Evolutionary conservation across 23 tunicate genomes (phyloP), one percentile per base, ranked within the genome.

Genomic region (Halocynthia roretzi): DNA sequence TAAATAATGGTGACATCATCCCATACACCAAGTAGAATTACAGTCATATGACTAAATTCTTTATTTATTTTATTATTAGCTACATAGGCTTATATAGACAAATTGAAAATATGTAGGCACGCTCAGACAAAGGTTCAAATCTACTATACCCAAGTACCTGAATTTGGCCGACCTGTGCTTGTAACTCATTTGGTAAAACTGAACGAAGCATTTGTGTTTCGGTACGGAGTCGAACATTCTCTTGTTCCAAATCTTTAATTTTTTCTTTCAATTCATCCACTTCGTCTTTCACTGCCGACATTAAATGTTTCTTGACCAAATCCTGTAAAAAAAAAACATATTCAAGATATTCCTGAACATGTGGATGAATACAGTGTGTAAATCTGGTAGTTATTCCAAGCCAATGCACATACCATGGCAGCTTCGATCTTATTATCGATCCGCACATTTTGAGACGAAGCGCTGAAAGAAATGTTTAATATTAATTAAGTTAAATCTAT

Each of bases 401-500:
- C 10, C 17, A 56, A 17, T 10, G 31, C 44, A n/a, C 93, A 53
- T 52, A 88, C 95, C 95, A 88, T 88, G 8, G 95, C 95, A 51
- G 95, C 87, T 79, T 83, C 95, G 10, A 88, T 88, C 61, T 88
- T 88, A 84, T 88, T 88, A 83, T 88, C 95, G 54, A 88, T 88
- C 66, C 84, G 76, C 7, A 53, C 82, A 50, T 53, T 87, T 53
- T 79, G 62, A 49, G 86, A n/a, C 19, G 84, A 72, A 8, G 80
- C 67, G 72, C 93, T 87, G 80, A 62, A 87, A 84, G 9, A 67
- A 53, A 77, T 53, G 7, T 58, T 58, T 58, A 14, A 58, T 31
- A 31, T 31, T 31, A 31, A 31, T 31, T 31, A 31, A 31, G 44
- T 31, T 31, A 31, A 31, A 31, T 31, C n/a, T n/a, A n/a, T n/a